Base-by-base conservation (phyloP, 2,888 invertebrate genomes). In the Scaptomyza flava region DNA sequence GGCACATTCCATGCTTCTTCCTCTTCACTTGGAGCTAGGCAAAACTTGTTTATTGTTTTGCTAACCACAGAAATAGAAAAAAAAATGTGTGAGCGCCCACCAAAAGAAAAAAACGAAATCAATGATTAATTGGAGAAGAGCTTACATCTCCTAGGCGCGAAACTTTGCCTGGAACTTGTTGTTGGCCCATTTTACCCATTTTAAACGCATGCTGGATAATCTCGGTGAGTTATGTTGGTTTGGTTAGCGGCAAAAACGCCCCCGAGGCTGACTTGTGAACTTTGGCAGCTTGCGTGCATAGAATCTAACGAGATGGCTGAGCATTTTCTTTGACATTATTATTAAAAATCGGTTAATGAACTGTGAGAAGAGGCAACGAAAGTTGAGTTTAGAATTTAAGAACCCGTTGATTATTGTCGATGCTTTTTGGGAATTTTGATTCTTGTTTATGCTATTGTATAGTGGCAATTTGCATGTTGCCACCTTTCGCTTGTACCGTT, bases 301-400 rank as follows among this genome's bases (percentile, higher is more conserved):
- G 48, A 8, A 36, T 67, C 67, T 52, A 52, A 56, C 47, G 58
- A 67, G 46, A 52, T 33, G 8, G 38, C 38, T 34, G 12, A 0
- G 1, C 4, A 31, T 33, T 20, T 9, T 17, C 53, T 61, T 14
- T 58, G 43, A 20, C 50, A 54, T 68, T 58, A 72, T 80, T 71
- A 75, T 79, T 77, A 71, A 68, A 84, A 83, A 88, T 86, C 86
- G 88, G 86, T 79, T 80, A 86, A 77, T 69, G 86, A 88, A 85
- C 88, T 72, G 72, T 68, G 68, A 53, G 66, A 76, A 72, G n/a
- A 77, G 65, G 68, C 71, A 58, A 65, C 59, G 67, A 74, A 74
- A 74, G 74, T 77, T 72, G 14, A 51, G 74, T 54, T 53, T 27
- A 17, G 17, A 63, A 48, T 23, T 3, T 31, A 41, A 67, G 58